A percentile compares a stretch with the other conserved stretches of the same genome.
phyloP scores from a whole-genome alignment of 2,113 vertebrate genomes.

The Anseranas semipalmata region DNA sequence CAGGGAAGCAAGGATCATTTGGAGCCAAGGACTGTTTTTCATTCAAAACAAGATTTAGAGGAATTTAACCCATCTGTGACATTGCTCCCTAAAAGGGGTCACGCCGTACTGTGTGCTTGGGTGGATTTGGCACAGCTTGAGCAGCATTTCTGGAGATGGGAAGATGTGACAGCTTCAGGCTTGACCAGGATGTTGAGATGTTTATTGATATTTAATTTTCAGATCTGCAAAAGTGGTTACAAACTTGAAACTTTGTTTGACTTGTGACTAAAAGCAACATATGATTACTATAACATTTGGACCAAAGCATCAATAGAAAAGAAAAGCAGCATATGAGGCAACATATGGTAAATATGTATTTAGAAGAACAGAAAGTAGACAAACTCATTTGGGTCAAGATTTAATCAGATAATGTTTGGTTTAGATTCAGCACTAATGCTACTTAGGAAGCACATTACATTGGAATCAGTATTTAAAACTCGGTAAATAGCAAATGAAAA shows the following conservation, averaged over 20 bases:
- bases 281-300: conserved; percentile 40
- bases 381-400: conserved; percentile 71
- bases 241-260: conserved; percentile 12
- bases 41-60: not conserved
- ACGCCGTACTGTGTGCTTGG: not conserved
- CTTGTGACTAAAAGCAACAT: conserved; percentile 34
- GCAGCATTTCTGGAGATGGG: not conserved
- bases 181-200: not conserved
- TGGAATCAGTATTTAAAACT: conserved; percentile 41
- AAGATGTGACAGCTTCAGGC: not conserved
- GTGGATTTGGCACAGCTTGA: not conserved
- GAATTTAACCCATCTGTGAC: not conserved
- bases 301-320: conserved; percentile 17
- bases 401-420: conserved; percentile 69
- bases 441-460: conserved; percentile 49
- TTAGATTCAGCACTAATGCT: conserved; percentile 54
- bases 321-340: conserved; percentile 65
- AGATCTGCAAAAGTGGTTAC: not conserved
- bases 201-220: not conserved
- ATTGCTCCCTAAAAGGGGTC: not conserved
- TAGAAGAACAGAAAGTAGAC: conserved; percentile 59
- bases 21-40: not conserved
- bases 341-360: conserved; percentile 73
- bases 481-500: not conserved
- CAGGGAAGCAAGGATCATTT: not conserved